phyloP scores from a whole-genome alignment of 1,140 invertebrate species.

The Galleria mellonella region DNA sequence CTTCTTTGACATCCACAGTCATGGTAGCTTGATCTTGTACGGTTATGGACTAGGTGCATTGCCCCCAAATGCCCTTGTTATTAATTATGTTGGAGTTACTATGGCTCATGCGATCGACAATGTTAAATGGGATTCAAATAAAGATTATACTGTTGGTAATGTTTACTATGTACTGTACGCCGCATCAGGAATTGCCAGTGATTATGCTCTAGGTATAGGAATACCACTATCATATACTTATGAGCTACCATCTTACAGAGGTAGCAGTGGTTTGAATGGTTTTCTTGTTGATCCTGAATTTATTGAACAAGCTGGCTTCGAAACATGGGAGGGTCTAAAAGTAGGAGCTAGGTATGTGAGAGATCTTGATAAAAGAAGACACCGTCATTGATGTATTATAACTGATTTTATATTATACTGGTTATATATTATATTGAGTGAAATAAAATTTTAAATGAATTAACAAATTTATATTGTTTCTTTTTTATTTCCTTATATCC shows the following conservation, averaged over 20 bases:
- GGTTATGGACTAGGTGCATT: conserved; percentile 35
- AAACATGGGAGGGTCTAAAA: conserved; percentile 56
- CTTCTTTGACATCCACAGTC: conserved; percentile 78
- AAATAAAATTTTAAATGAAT: no score
- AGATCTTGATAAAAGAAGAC: conserved; percentile 3
- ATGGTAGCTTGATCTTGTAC: conserved; percentile 79
- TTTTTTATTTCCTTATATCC: no score
- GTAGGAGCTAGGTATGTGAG: conserved; percentile 25
- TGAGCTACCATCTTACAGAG: conserved; percentile 18
- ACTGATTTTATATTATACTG: no score
- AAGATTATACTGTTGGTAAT: conserved; percentile 35
- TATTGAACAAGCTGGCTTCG: conserved; percentile 40
- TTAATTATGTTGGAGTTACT: conserved; percentile 25
- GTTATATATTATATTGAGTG: no score
- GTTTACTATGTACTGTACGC: conserved; percentile 15
- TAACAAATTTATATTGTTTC: no score
- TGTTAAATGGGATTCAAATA: conserved; percentile 26
- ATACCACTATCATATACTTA: conserved; percentile 13
- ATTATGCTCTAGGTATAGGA: conserved; percentile 26
- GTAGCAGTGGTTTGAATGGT: conserved; percentile 49
- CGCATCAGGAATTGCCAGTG: conserved; percentile 18
- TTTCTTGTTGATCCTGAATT: conserved; percentile 43
- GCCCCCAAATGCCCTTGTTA: conserved; percentile 25
- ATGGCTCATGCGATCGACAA: conserved; percentile 38
- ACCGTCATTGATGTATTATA: background rate